phyloP scores from a whole-genome alignment of 2,888 invertebrate genomes.

The Cantharis nigra region DNA sequence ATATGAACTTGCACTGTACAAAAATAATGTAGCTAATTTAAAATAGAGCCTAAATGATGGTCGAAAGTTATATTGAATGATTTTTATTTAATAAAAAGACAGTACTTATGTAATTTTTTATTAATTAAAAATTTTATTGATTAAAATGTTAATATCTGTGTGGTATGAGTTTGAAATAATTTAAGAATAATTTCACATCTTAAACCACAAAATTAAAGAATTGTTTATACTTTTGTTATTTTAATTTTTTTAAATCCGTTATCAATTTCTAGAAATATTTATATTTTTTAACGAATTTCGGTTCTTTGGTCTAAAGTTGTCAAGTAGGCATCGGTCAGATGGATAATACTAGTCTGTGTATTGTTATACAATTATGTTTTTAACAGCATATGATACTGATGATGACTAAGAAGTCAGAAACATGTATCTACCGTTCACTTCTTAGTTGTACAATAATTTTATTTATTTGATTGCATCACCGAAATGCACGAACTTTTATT shows the following conservation, averaged over 20 bases:
- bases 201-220: background rate
- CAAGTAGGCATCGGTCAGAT: too few species aligned
- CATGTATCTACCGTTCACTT: too few species aligned
- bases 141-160: background rate
- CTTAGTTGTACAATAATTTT: too few species aligned
- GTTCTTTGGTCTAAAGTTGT: too few species aligned
- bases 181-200: background rate
- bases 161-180: background rate
- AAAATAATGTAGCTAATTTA: constrained; percentile 24
- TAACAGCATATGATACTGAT: too few species aligned
- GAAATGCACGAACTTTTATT: too few species aligned
- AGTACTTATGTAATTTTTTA: background rate
- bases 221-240: background rate
- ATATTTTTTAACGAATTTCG: too few species aligned
- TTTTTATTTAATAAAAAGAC: background rate
- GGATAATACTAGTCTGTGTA: too few species aligned
- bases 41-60: constrained; percentile 8
- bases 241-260: background rate
- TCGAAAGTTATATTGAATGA: background rate
- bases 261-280: background rate
- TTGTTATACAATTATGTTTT: too few species aligned
- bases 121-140: background rate
- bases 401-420: too few species aligned
- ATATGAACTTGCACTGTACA: constrained; percentile 47
- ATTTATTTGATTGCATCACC: too few species aligned